These are phyloP conservation scores for Stegodyphus mimosarum DNA, from an alignment of 1,140 invertebrate genomes.

Conservation along the genomic window DNA sequence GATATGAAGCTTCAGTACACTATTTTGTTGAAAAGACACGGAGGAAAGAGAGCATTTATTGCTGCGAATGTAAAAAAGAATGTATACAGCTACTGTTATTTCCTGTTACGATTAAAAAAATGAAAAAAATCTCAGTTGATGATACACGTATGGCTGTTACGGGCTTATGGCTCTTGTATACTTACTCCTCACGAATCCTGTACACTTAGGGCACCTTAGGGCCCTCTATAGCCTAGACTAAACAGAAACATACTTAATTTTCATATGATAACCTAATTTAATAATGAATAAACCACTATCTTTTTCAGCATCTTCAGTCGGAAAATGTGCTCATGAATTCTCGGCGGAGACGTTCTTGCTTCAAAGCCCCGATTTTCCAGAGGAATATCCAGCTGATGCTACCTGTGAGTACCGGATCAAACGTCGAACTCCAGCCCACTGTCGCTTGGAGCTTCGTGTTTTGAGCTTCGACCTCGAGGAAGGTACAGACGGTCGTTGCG, in stretches of 20 bases:
- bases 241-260: background rate
- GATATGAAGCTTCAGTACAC: too few species aligned
- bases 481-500: slow-evolving; percentile 57
- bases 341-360: slow-evolving; percentile 46
- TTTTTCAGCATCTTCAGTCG: background rate
- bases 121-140: too few species aligned
- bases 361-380: slow-evolving; percentile 61
- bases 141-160: too few species aligned
- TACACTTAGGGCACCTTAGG: too few species aligned
- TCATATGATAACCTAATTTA: background rate
- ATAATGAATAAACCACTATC: background rate
- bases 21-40: too few species aligned
- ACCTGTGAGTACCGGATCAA: slow-evolving; percentile 61
- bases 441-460: slow-evolving; percentile 62
- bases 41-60: too few species aligned
- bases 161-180: too few species aligned
- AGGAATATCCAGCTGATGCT: slow-evolving; percentile 60
- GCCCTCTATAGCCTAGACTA: too few species aligned
- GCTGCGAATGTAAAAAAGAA: too few species aligned
- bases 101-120: too few species aligned
- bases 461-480: slow-evolving; percentile 63
- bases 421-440: slow-evolving; percentile 46
- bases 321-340: slow-evolving; percentile 6
- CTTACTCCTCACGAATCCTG: too few species aligned
- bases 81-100: too few species aligned